Evolutionary conservation across 2,888 invertebrate genomes (phyloP), one percentile per base, ranked within the genome.

Genomic region (Mesopsocus fuscifrons): DNA sequence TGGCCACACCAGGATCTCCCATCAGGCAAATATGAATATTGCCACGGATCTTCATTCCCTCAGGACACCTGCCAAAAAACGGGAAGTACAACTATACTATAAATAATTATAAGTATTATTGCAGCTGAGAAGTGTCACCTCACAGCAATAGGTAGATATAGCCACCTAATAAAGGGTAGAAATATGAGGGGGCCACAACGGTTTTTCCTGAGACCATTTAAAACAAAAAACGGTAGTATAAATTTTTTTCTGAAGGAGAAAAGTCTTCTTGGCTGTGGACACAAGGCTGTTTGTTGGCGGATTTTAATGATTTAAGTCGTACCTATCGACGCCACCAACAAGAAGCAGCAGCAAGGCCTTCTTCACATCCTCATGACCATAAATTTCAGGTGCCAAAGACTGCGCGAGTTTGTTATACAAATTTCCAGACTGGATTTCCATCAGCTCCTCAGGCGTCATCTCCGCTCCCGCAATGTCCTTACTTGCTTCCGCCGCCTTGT

Each of bases 1-100:
- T 99, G 44, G 98, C 98, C 44, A 99, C 98, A 54, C 98, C 98
- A 18, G 98, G 98, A 69, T 99, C 98, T 33, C 98, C 98, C 97
- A 99, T 98, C 54, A 99, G 65, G 55, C 97, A 94, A 50, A 99
- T 87, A 62, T 99, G 98, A 50, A 99, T 92, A 57, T 80, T 87
- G 46, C 87, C 78, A 60, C 98, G 77, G 55, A 98, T 98, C 67
- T 92, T 95, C 84, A 97, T 94, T 47, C 95, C 97, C 51, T 87
- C 83, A 0, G 91, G 89, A 40, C 78, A 68, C 45, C 70, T 69
- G 46, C 2, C 23, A 40, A 23, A 31, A 13, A 21, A 15, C n/a
- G n/a, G n/a, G n/a, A n/a, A n/a, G n/a, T n/a, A n/a, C n/a, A n/a
- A n/a, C n/a, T n/a, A n/a, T n/a, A n/a, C n/a, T n/a, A n/a, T n/a